Conservation (phyloP, 2,888 invertebrate species). For the Mantis religiosa region DNA sequence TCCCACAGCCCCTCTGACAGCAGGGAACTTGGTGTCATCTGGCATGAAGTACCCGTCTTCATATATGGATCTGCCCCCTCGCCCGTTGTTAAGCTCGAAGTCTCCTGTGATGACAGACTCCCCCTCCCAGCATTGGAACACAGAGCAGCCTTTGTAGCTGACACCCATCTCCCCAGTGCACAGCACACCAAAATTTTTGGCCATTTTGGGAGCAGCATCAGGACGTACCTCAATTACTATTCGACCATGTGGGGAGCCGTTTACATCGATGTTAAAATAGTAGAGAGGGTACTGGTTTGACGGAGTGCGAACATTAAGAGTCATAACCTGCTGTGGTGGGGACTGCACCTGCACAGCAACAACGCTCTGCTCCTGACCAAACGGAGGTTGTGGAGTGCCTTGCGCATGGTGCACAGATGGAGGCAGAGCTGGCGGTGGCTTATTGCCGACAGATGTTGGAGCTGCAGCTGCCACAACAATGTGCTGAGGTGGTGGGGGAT, state of each 20-base stretch:
- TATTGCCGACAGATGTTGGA: conserved; percentile 15
- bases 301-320: conserved; percentile 49
- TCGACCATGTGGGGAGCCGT: conserved; percentile 64
- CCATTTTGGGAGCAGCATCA: conserved; percentile 77
- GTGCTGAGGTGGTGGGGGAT: conserved; percentile 36
- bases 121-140: conserved; percentile 79
- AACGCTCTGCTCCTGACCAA: conserved; percentile 24
- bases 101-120: conserved; percentile 75
- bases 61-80: conserved; percentile 72
- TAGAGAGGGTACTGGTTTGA: conserved; percentile 63
- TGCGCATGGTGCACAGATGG: conserved; percentile 32
- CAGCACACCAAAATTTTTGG: conserved; percentile 69
- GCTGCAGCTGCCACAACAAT: conserved; percentile 26
- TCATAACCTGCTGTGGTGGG: conserved; percentile 40
- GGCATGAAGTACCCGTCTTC: conserved; percentile 76
- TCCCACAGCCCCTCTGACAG: conserved; percentile 72
- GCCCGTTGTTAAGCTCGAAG: conserved; percentile 75
- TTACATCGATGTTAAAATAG: conserved; percentile 72
- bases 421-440: conserved; percentile 15
- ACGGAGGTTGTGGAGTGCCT: conserved; percentile 26
- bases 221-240: conserved; percentile 73
- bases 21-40: conserved; percentile 72
- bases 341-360: conserved; percentile 44
- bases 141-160: conserved; percentile 73
- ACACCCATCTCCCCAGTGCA: conserved; percentile 69